These are phyloP conservation scores for Drosophila sordidapex DNA, from an alignment of 2,888 invertebrate genomes.

Conservation along the genomic window DNA sequence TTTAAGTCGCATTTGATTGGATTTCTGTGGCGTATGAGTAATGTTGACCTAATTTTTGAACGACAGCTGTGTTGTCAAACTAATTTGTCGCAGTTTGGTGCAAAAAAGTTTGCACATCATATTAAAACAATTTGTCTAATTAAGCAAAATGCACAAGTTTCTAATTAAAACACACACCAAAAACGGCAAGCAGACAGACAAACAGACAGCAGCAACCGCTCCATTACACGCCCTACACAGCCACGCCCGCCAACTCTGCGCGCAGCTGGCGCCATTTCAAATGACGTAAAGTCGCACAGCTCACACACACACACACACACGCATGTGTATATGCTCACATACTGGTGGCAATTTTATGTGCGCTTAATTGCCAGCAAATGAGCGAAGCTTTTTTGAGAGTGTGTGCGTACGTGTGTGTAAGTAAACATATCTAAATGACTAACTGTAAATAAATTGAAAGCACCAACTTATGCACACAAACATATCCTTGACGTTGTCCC, in stretches of 20 bases:
- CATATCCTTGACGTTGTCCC: conserved; percentile 42
- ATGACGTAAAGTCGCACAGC: conserved; percentile 43
- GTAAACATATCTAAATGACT: conserved; percentile 70
- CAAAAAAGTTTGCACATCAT: conserved; percentile 67
- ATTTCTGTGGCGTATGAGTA: conserved; percentile 32
- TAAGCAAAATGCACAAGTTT: conserved; percentile 79
- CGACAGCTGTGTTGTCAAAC: conserved; percentile 49
- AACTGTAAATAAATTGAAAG: conserved; percentile 72
- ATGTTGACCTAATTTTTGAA: conserved; percentile 51
- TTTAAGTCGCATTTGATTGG: conserved; percentile 59
- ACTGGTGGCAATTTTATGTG: conserved; percentile 58
- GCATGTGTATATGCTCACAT: background rate
- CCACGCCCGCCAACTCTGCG: conserved; percentile 26
- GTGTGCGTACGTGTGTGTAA: conserved; percentile 32
- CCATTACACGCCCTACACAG: conserved; percentile 16
- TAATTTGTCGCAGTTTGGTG: conserved; percentile 66
- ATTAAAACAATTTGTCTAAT: conserved; percentile 80
- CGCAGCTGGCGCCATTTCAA: conserved; percentile 54
- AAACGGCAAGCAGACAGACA: conserved; percentile 26
- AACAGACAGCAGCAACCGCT: conserved; percentile 27
- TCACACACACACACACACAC: conserved; percentile 19
- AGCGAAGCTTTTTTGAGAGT: conserved; percentile 55
- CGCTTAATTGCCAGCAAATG: conserved; percentile 78
- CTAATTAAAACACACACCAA: conserved; percentile 72
- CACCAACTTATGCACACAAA: conserved; percentile 23